Evolutionary conservation across 2,797 vertebrate genomes (phyloP).

Genomic region (Oreochromis mossambicus): DNA sequence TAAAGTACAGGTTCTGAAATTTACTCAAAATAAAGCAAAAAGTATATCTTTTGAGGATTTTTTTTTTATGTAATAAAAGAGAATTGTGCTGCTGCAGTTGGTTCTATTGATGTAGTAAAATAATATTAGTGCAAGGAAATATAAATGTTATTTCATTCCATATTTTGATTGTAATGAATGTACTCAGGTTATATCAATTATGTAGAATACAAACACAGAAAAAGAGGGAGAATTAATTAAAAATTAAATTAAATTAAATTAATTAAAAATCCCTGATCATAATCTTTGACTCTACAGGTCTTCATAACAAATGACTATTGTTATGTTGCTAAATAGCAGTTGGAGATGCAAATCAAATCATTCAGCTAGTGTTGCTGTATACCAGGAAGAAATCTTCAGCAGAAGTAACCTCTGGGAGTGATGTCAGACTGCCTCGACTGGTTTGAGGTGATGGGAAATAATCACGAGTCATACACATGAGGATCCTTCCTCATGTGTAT

Average conservation of each 20-base stretch:
- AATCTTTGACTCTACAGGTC: not conserved
- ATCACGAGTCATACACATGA: accelerated
- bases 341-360: not conserved
- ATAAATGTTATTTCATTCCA: not conserved
- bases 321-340: not conserved
- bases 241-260: no score
- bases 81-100: not conserved
- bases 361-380: not conserved
- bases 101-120: not conserved
- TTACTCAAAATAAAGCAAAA: not conserved
- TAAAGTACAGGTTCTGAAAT: not conserved
- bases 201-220: not conserved
- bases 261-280: accelerated
- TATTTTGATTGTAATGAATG: not conserved
- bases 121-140: not conserved
- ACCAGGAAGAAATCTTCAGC: not conserved
- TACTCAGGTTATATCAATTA: not conserved
- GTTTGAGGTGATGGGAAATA: not conserved
- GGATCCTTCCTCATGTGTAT: not conserved
- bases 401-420: not conserved
- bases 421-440: not conserved
- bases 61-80: not conserved
- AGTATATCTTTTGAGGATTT: not conserved
- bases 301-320: not conserved
- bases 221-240: not conserved